Base-by-base conservation (phyloP, 2,797 vertebrate species). In the Diglossa cyanea region DNA sequence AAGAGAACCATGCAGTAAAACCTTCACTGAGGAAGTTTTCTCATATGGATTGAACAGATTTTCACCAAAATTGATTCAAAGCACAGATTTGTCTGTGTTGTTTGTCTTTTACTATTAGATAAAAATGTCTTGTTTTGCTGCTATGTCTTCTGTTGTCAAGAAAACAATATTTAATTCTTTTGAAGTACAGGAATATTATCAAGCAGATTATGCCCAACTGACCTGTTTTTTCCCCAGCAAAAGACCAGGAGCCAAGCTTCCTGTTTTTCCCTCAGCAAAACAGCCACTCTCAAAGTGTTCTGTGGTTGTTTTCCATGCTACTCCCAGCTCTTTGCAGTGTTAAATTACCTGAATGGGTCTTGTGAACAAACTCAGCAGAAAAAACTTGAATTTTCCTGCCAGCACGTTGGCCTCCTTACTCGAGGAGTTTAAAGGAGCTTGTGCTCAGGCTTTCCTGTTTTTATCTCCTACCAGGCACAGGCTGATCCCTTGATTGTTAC, bases 381-480 rank as follows among this genome's bases (percentile, higher is more conserved):
- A 86, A 25, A 88, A 76, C 75, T 16, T 39, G 72, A 66, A 88
- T 94, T 91, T 92, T 75, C 87, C 73, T 94, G 73, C 51, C 87
- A 94, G 65, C 62, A 50, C 2, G 19, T 14, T 91, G 58, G 66
- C 62, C 55, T 90, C 87, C 70, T 91, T 75, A 45, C 79, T 74
- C 3, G 4, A 53, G 68, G 72, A 89, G 21, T 66, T 66, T 62
- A 66, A 67, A 62, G 60, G 86, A 84, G 30, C 51, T 89, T 68
- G 57, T 77, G 72, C 68, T 92, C 42, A 85, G 70, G 76, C 31
- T 95, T 92, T 76, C 17, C 39, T 67, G n/a, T 65, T 79, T 76
- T 94, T 28, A 62, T 94, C 86, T 87, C 47, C 24, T 40, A 6
- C 8, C 75, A 88, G 81, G 61, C 78, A 42, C 39, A 19, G 72